Evolutionary conservation across 2,888 invertebrate species (phyloP), one percentile per base, ranked within the genome.

Genomic region (Thecophora atra): DNA sequence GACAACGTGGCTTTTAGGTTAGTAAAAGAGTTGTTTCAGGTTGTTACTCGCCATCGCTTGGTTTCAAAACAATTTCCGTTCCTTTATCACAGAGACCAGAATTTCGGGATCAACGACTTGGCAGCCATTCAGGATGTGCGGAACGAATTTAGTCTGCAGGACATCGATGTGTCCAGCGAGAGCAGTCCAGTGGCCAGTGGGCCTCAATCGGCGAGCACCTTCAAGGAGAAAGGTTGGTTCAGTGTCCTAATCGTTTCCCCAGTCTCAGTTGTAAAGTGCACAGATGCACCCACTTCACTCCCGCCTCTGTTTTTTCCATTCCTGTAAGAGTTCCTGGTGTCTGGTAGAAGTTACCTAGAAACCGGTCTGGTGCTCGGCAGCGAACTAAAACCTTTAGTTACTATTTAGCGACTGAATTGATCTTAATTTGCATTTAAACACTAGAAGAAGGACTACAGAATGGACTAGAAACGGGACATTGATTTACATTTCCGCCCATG

Each of bases 151-250:
- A 89, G 88, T 74, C 83, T 92, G 58, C 92, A 92, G 87, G 92
- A 92, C 79, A 86, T 90, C 71, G 88, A 85, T 54, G 84, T 79
- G 4, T 75, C 81, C 82, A 65, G 82, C 8, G 65, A 65, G 51
- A 78, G 72, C 71, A 76, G 72, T 37, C 75, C 74, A 13, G 79
- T 80, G 4, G 77, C 87, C 4, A 77, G 87, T 11, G 81, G 81
- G 73, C 81, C 84, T 1, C 87, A 88, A 15, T 89, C 88, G 11
- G 86, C 86, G 2, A 87, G 86, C 51, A 89, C 88, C 60, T 89
- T 89, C 78, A 88, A 90, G 76, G 92, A 92, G 79, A 89, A 91
- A 88, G 92, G 92, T 92, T 86, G 88, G 90, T 71, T 51, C 30
- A 4, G 37, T 0, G 37, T n/a, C n/a, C n/a, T n/a, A n/a, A n/a